Evolutionary conservation across 2,888 invertebrate genomes (phyloP), one percentile per base, ranked within the genome.

Genomic region (Troides aeacus): DNA sequence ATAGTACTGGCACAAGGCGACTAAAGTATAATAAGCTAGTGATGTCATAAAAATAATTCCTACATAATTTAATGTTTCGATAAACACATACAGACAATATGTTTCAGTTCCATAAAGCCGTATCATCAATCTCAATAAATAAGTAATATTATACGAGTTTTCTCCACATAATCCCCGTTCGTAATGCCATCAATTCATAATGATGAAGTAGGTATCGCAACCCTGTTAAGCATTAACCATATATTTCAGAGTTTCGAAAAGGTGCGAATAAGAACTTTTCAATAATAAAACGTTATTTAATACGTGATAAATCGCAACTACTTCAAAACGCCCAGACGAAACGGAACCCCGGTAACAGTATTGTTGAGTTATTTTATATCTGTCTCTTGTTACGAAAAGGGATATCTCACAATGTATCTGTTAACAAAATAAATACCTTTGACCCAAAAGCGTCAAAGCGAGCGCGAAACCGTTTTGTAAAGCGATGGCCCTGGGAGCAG

Each of bases 391-490:
- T 84, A 78, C 78, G 79, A 81, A 83, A 83, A 83, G 84, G 79
- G 81, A 79, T 81, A 81, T 82, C 81, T 78, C 77, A 75, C 76
- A 77, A 78, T 81, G 79, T 80, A 82, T 83, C 82, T 80, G 84
- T 84, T 86, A 85, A 83, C 83, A 83, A 86, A 87, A 88, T 88
- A 87, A 87, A 89, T 86, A 87, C 84, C 79, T 85, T 83, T 83
- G 84, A 87, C 89, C 89, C 79, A 81, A 83, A 89, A 84, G 81
- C 81, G 88, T 85, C 86, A 81, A 72, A 68, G 73, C 72, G 76
- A 76, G 79, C 82, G 83, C 80, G 83, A 79, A 83, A 81, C 79
- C 77, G 80, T 75, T 75, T 76, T 75, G 77, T 79, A 77, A 82
- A 81, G 79, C 82, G 84, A 84, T 80, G 81, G 76, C 74, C 76